These are phyloP conservation scores for Myotis yumanensis DNA, from an alignment of 2,113 vertebrate genomes.

Conservation along the genomic window DNA sequence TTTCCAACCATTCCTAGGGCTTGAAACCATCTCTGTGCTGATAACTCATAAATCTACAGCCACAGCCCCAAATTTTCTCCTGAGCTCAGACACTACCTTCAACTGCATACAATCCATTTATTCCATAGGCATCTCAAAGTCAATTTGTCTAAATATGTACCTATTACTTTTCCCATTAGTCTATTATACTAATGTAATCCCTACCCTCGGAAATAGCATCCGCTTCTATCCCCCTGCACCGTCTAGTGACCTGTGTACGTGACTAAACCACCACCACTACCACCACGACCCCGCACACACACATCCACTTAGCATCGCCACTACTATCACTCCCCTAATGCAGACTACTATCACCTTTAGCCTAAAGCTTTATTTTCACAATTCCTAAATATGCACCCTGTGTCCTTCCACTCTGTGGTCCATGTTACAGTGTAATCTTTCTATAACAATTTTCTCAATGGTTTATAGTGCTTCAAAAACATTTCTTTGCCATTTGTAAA, in stretches of 20 bases:
- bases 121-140: background rate
- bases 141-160: background rate
- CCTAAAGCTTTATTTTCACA: background rate
- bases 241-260: background rate
- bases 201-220: background rate
- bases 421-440: background rate
- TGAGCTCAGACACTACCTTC: background rate
- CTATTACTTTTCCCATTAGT: background rate
- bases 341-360: background rate
- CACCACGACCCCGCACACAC: accelerated
- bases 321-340: background rate
- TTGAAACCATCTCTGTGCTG: background rate
- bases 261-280: background rate
- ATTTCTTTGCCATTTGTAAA: background rate
- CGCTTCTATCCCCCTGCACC: background rate
- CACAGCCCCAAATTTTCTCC: background rate
- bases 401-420: background rate
- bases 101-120: background rate
- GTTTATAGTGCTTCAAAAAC: background rate
- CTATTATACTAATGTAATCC: background rate
- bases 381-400: background rate
- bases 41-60: background rate
- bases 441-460: background rate
- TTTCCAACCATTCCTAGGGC: background rate
- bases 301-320: background rate